Evolutionary conservation across 2,113 vertebrate genomes (phyloP), one percentile per base, ranked within the genome.

Genomic region (Caranx ignobilis): DNA sequence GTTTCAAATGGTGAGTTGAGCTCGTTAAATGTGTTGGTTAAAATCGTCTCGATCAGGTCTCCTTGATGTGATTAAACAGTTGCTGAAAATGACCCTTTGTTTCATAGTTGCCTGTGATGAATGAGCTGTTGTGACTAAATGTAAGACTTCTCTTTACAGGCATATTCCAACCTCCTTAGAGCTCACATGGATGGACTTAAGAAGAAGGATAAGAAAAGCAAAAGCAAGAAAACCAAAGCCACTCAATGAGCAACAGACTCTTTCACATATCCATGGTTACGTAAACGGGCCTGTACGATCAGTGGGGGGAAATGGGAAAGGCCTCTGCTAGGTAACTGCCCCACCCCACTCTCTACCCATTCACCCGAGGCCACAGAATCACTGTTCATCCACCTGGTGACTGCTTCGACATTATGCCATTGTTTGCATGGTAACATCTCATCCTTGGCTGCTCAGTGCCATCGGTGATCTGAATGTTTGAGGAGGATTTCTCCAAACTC

Each of bases 161-260:
- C 98, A 0, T 99, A 99, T 70, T 99, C 98, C 75, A 99, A 97
- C 88, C 96, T 99, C 52, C 89, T 99, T 37, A 95, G 98, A 94
- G 98, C 98, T 16, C 98, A 99, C 94, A 99, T 99, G 96, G 98
- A 99, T 35, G 98, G 98, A 60, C 94, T 99, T 87, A 99, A 99
- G 95, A 99, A 99, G 94, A 98, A 99, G 90, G 98, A 99, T 92
- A 99, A 98, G 89, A 99, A 98, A 93, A 99, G 95, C 94, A 99
- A 99, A 95, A 97, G 93, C 88, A 99, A 99, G 96, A 99, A 99
- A 92, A 97, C 94, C 86, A 99, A 98, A 95, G 96, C 98, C 80
- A 97, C 96, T 1, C 96, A 99, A 92, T 99, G 96, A 99, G 19
- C 31, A 69, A 67, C 59, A 57, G 89, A 93, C 92, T 90, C 64